Base-by-base conservation (phyloP, 2,113 vertebrate genomes). In the Percopsis transmontana region DNA sequence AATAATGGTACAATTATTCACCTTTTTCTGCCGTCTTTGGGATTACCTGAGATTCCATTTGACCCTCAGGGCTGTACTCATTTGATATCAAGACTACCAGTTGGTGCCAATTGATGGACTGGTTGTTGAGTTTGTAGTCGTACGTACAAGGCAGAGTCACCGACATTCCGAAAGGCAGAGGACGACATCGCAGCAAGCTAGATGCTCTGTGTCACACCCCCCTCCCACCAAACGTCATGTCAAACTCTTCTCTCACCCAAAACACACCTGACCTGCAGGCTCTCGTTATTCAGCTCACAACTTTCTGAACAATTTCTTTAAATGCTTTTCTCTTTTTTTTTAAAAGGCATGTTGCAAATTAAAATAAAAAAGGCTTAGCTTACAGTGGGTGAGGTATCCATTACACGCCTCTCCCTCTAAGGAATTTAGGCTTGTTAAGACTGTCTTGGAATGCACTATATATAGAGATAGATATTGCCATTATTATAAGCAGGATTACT, bases 401-500 rank as follows among this genome's bases (percentile, higher is more conserved):
- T 85, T 87, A 90, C 82, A 88, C 79, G 74, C 76, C 71, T 83
- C 70, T 87, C 86, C 77, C 81, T 83, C 80, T 79, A 62, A 79
- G 73, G 72, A 85, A 73, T 82, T 81, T 81, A 88, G 85, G 84
- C 82, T 75, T 82, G 71, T 89, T 84, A 90, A 92, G 89, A 91
- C 84, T 80, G 85, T 88, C 77, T 84, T 89, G 89, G 91, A 93
- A 92, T 92, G 91, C 91, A 89, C 86, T 88, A 92, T 89, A 91
- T 91, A 85, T 82, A 87, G 82, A 72, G 91, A 93, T 93, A 86
- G 83, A 89, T 86, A 93, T 91, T 91, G 91, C 90, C 58, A 27
- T 90, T 91, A 92, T 87, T 92, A 92, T 87, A 91, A 92, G 90
- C 90, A 84, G 85, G 87, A 91, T 92, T 91, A 92, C 84, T 88